Evolutionary conservation across 2,113 vertebrate species (phyloP).

Genomic region (Procavia capensis): DNA sequence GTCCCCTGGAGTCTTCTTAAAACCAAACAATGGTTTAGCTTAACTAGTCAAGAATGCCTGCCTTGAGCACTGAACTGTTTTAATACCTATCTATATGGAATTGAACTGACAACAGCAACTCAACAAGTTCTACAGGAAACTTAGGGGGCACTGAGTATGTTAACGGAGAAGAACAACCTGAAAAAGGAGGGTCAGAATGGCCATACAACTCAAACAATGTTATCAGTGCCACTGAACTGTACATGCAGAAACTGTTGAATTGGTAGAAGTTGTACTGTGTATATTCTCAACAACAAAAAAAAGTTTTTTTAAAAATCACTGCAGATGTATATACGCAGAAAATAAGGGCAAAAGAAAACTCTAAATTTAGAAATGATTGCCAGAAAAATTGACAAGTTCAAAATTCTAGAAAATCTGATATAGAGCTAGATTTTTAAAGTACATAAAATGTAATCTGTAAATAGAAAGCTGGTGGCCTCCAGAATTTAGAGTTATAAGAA

Average conservation of each 20-base stretch:
- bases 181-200: background rate
- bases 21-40: background rate
- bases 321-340: background rate
- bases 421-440: slow-evolving; percentile 1
- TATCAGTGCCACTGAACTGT: background rate
- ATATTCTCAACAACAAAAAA: background rate
- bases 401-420: slow-evolving; percentile 23
- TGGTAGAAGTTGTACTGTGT: background rate
- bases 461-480: background rate
- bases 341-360: background rate
- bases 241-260: background rate
- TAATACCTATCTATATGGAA: background rate
- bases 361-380: slow-evolving; percentile 41
- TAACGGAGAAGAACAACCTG: background rate
- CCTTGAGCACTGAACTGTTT: background rate
- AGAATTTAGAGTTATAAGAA: slow-evolving; percentile 46
- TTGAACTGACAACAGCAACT: background rate
- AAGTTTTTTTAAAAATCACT: background rate
- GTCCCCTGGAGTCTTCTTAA: background rate
- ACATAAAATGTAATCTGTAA: slow-evolving; percentile 51
- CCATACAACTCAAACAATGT: background rate
- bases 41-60: background rate
- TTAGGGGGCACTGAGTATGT: background rate
- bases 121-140: background rate
- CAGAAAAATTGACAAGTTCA: background rate